A percentile compares a stretch with the other conserved stretches of the same genome.
phyloP scores from a whole-genome alignment of 2,113 vertebrate species.

The Chascanopsetta lugubris region DNA sequence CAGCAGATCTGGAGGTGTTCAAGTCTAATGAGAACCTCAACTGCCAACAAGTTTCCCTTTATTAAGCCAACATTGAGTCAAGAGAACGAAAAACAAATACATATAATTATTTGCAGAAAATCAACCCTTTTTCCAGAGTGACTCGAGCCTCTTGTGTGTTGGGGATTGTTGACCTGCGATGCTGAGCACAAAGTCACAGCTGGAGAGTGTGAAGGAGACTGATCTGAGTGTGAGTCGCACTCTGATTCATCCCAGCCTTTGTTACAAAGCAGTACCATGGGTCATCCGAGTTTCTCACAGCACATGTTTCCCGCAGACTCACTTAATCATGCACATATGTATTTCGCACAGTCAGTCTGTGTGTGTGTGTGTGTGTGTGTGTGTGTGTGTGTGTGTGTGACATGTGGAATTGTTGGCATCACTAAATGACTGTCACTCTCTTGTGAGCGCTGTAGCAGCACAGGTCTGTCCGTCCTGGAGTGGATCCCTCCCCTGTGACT shows the following conservation, averaged over 20 bases:
- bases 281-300: not conserved
- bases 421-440: no score
- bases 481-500: no score
- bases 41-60: slow-evolving; percentile 59
- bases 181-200: not conserved
- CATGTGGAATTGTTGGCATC: no score
- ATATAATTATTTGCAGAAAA: slow-evolving; percentile 52
- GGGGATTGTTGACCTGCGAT: not conserved
- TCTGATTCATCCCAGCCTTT: not conserved
- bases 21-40: slow-evolving; percentile 40
- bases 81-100: slow-evolving; percentile 42
- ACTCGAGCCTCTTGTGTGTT: slow-evolving; percentile 18
- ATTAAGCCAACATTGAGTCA: slow-evolving; percentile 40
- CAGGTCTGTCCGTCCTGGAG: no score
- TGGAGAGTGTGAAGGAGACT: not conserved
- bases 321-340: not conserved
- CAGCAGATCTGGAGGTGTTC: slow-evolving; percentile 28
- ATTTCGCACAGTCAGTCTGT: not conserved
- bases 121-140: slow-evolving; percentile 50
- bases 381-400: no score
- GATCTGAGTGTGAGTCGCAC: slow-evolving; percentile 8
- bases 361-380: no score
- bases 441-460: no score
- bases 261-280: slow-evolving; percentile 2
- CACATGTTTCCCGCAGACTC: not conserved